phyloP scores from a whole-genome alignment of 2,797 vertebrate species.

The Sciaenops ocellatus region DNA sequence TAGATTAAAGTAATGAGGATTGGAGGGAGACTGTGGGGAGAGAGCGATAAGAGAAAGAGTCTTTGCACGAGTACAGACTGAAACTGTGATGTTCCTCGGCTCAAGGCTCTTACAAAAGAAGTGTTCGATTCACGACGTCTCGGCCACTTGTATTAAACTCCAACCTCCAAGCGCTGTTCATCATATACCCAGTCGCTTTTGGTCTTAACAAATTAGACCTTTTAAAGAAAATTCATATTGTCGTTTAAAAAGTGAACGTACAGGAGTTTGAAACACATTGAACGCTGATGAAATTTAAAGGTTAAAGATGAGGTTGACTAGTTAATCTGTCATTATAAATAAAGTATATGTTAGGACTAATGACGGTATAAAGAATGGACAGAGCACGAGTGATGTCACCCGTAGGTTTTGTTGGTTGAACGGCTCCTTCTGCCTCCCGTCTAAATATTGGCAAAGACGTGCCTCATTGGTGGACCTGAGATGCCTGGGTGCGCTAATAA shows the following conservation, averaged over 20 bases:
- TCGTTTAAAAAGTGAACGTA: not conserved
- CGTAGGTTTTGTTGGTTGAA: too few relatives aligned
- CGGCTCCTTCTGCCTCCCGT: too few relatives aligned
- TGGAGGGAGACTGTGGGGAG: constrained; percentile 34
- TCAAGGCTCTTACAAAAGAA: constrained; percentile 30
- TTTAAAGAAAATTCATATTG: not conserved
- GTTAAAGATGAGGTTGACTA: not conserved
- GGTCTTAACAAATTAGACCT: not conserved
- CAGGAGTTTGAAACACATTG: not conserved
- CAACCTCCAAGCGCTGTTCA: not conserved
- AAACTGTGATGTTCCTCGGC: constrained; percentile 40
- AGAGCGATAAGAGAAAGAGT: constrained; percentile 34
- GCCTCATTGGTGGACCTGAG: too few relatives aligned
- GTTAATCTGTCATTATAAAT: too few relatives aligned
- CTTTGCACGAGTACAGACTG: constrained; percentile 6
- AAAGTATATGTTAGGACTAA: too few relatives aligned
- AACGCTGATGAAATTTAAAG: not conserved
- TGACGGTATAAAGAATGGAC: too few relatives aligned
- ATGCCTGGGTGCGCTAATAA: too few relatives aligned
- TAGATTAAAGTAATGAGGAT: constrained; percentile 62
- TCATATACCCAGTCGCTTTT: not conserved
- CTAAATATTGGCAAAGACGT: too few relatives aligned
- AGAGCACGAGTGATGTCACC: too few relatives aligned
- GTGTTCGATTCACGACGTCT: constrained; percentile 21
- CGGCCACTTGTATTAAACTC: not conserved